These are phyloP conservation scores for Tetropium fuscum DNA, from an alignment of 2,888 invertebrate species.

Conservation along the genomic window DNA sequence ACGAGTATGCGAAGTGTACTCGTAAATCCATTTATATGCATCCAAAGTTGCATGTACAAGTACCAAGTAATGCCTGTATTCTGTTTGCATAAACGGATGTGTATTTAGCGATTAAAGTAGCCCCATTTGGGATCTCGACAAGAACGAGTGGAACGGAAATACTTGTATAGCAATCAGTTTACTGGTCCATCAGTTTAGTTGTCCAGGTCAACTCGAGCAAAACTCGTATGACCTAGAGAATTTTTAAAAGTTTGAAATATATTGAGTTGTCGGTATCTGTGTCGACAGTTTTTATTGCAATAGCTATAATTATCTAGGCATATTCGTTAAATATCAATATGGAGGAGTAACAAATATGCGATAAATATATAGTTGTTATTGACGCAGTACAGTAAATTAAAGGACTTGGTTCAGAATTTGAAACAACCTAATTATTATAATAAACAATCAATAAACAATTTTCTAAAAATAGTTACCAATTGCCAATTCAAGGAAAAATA, in stretches of 20 bases:
- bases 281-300: slow-evolving; percentile 17
- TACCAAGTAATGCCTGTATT: too few relatives aligned
- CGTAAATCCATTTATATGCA: too few relatives aligned
- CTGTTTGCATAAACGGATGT: slow-evolving; percentile 7
- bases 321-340: background rate
- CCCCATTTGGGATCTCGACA: slow-evolving; percentile 2
- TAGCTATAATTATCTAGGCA: slow-evolving; percentile 3
- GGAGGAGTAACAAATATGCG: too few relatives aligned
- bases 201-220: slow-evolving; percentile 26
- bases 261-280: slow-evolving; percentile 19
- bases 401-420: too few relatives aligned
- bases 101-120: slow-evolving; percentile 1
- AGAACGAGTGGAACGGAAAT: slow-evolving; percentile 33
- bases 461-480: too few relatives aligned
- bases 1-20: too few relatives aligned
- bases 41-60: too few relatives aligned
- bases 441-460: too few relatives aligned
- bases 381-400: too few relatives aligned
- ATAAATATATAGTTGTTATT: too few relatives aligned
- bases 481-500: too few relatives aligned
- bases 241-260: slow-evolving; percentile 27
- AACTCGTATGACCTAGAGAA: slow-evolving; percentile 27
- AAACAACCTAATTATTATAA: too few relatives aligned
- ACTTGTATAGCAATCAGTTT: slow-evolving; percentile 34
- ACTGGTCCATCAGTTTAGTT: slow-evolving; percentile 31